Base-by-base conservation (phyloP, 1,140 invertebrate genomes). In the Bombus soroeensis region DNA sequence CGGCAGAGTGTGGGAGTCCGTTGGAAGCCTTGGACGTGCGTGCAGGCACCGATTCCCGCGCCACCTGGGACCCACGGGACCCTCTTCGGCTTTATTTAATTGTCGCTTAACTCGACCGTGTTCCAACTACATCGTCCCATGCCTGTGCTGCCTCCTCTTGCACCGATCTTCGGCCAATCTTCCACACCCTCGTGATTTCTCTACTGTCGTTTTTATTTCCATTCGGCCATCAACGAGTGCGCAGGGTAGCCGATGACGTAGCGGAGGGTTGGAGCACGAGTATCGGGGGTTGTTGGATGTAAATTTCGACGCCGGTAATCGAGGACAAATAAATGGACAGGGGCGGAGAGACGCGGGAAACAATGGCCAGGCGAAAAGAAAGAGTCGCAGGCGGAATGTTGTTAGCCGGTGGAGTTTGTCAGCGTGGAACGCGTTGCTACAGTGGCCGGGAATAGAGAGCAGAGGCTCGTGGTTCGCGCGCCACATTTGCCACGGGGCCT, bases 391-490 rank as follows among this genome's bases (percentile, higher is more conserved):
- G 64, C 68, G 84, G 92, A 93, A 92, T 93, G 91, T 89, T 93
- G 91, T 92, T 91, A 4, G n/a, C 87, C 81, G 81, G 91, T 82
- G 83, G 88, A 93, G 92, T 92, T 92, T 92, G 92, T 92, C 92
- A 92, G 90, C 88, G 85, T 83, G 91, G 90, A 91, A 93, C 91
- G 89, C 86, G 32, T 66, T 66, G 13, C 32, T 34, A 34, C n/a
- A 32, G 13, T n/a, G 37, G 70, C 1, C 34, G 32, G 2, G 80
- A 79, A 84, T 90, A 80, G 85, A 75, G 78, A 64, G 77, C 28
- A 13, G 59, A 62, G 85, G 86, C 78, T 85, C 86, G 87, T 91
- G 86, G 90, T 90, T 91, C 86, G 75, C 90, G 86, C 82, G 77
- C 80, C 91, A 87, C 90, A 91, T 91, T 92, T 90, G 89, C 88